These are phyloP conservation scores for Colaptes auratus DNA, from an alignment of 2,113 vertebrate species.

Conservation along the genomic window DNA sequence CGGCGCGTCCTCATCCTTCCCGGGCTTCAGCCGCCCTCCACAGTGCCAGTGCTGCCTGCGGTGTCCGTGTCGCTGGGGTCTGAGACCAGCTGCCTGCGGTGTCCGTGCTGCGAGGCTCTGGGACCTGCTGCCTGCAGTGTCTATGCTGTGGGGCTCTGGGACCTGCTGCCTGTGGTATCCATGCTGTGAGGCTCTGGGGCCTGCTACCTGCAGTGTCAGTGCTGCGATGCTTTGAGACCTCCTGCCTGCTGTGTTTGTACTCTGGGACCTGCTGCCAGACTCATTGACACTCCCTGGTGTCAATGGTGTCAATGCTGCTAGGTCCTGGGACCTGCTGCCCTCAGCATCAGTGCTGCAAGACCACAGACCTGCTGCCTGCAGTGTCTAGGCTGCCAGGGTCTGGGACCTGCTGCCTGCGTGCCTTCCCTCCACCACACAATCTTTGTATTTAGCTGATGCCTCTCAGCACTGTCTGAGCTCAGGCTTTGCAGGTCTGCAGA, in stretches of 20 bases:
- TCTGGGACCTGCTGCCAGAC: too few species aligned
- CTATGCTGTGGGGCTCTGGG: too few species aligned
- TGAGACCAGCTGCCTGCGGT: too few species aligned
- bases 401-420: neutral
- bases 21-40: neutral
- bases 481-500: neutral
- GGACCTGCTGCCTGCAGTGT: too few species aligned
- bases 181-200: too few species aligned
- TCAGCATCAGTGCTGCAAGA: neutral
- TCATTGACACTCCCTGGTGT: too few species aligned
- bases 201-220: neutral
- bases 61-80: too few species aligned
- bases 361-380: neutral
- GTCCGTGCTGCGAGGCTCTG: too few species aligned
- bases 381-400: neutral
- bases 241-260: neutral
- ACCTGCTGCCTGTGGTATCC: too few species aligned
- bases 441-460: neutral
- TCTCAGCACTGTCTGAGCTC: fast-evolving
- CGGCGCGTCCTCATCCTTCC: neutral
- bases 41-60: too few species aligned
- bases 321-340: neutral
- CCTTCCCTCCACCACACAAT: fast-evolving
- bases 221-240: neutral
- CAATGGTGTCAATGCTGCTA: neutral